Percentiles rank a stretch among this genome's conserved stretches.
phyloP scores from a whole-genome alignment of 2,888 invertebrate genomes.

The Penaeus monodon region DNA sequence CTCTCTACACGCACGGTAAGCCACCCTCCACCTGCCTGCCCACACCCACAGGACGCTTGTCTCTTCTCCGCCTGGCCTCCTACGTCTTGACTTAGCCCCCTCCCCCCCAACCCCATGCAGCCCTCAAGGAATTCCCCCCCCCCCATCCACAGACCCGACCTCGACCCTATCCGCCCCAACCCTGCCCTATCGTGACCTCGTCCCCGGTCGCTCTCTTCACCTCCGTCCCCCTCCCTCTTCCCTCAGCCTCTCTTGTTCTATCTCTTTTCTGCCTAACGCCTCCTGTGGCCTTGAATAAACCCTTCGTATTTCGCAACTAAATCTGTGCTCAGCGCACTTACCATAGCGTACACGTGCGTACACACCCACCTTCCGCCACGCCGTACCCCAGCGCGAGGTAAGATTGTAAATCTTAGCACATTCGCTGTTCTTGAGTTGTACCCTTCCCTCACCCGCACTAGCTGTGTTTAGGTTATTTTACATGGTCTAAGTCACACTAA shows the following conservation, averaged over 20 bases:
- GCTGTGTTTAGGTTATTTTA: neutral
- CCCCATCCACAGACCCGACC: too few species aligned
- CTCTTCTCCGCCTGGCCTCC: too few species aligned
- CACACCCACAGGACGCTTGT: neutral
- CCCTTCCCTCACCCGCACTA: neutral
- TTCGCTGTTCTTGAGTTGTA: too few species aligned
- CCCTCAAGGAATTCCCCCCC: neutral
- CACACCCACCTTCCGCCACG: neutral
- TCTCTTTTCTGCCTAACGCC: neutral
- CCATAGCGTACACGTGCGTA: neutral
- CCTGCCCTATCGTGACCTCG: neutral
- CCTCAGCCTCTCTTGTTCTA: neutral
- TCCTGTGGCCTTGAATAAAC: neutral
- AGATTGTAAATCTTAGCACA: neutral
- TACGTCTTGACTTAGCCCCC: neutral
- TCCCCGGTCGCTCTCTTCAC: neutral
- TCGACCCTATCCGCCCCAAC: too few species aligned
- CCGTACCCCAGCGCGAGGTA: neutral
- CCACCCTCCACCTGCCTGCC: slow-evolving; percentile 16
- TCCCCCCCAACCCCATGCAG: neutral
- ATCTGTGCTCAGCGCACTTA: neutral
- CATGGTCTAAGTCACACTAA: too few species aligned
- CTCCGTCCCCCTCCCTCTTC: neutral
- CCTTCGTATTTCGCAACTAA: neutral
- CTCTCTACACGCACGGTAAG: slow-evolving; percentile 54